Evolutionary conservation across 2,888 invertebrate genomes (phyloP).

Genomic region (Theodoxus fluviatilis): DNA sequence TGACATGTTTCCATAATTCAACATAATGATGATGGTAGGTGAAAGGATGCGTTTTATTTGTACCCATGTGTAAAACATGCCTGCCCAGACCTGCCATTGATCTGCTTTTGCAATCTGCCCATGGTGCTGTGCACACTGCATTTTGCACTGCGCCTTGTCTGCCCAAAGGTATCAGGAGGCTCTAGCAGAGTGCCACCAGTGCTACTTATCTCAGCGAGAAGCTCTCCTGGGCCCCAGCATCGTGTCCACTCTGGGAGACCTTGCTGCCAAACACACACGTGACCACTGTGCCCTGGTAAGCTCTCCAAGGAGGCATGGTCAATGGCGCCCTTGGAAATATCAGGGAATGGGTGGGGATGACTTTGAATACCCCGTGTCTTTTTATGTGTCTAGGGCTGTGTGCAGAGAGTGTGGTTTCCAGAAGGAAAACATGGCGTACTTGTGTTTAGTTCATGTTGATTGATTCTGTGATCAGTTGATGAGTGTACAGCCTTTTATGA

Average conservation of each 20-base stretch:
- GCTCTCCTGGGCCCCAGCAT: slow-evolving; percentile 77
- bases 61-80: no score
- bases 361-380: no score
- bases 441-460: background rate
- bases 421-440: background rate
- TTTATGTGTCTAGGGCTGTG: no score
- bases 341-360: background rate
- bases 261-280: slow-evolving; percentile 70
- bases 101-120: no score
- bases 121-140: no score
- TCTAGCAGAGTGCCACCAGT: slow-evolving; percentile 81
- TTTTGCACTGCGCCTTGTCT: no score
- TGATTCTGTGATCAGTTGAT: background rate
- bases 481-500: background rate
- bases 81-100: no score
- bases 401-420: background rate
- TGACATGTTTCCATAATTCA: no score
- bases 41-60: no score
- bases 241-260: slow-evolving; percentile 74
- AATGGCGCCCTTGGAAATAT: no score
- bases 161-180: slow-evolving; percentile 78
- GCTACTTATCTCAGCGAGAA: slow-evolving; percentile 80
- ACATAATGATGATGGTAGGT: no score
- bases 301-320: background rate
- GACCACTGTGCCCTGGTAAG: slow-evolving; percentile 83